Conservation (phyloP, 2,113 vertebrate species). For the Fulmarus glacialis region DNA sequence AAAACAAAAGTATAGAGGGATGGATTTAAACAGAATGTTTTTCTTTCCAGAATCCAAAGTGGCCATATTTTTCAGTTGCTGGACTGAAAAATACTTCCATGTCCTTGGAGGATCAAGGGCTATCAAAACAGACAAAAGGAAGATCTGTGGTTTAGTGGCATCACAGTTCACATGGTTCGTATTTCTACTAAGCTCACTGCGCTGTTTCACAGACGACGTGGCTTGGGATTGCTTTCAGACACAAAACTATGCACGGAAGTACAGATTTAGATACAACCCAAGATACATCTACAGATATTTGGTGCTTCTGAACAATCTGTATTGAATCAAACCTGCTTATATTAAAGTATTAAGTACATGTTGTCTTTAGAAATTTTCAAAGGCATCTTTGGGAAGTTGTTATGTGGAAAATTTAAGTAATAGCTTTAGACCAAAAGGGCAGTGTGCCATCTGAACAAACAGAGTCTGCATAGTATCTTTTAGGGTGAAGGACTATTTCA, state of each 20-base stretch:
- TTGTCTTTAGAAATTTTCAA: constrained; percentile 77
- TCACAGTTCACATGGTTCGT: constrained; percentile 74
- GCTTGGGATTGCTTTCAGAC: constrained; percentile 69
- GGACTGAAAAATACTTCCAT: constrained; percentile 50
- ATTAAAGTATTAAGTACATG: constrained; percentile 77
- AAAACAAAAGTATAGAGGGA: constrained; percentile 37
- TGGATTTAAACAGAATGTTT: constrained; percentile 63
- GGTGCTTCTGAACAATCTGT: constrained; percentile 68
- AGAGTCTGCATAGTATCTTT: constrained; percentile 46
- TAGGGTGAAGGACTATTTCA: constrained; percentile 28
- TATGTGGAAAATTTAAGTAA: constrained; percentile 74
- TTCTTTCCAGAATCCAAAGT: constrained; percentile 55
- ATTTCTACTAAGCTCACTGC: constrained; percentile 74
- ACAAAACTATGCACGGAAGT: constrained; percentile 71
- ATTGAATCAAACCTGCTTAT: constrained; percentile 71
- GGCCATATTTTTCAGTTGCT: constrained; percentile 27
- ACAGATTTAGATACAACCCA: constrained; percentile 75
- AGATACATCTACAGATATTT: constrained; percentile 66
- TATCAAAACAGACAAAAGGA: constrained; percentile 77
- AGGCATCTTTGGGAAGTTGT: constrained; percentile 76
- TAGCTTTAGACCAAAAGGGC: constrained; percentile 66
- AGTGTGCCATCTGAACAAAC: constrained; percentile 76
- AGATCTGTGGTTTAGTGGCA: constrained; percentile 63
- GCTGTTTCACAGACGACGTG: constrained; percentile 58
- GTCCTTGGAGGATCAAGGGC: constrained; percentile 61